Evolutionary conservation across 2,888 invertebrate species (phyloP).

Genomic region (Lasioglossum malachurum): DNA sequence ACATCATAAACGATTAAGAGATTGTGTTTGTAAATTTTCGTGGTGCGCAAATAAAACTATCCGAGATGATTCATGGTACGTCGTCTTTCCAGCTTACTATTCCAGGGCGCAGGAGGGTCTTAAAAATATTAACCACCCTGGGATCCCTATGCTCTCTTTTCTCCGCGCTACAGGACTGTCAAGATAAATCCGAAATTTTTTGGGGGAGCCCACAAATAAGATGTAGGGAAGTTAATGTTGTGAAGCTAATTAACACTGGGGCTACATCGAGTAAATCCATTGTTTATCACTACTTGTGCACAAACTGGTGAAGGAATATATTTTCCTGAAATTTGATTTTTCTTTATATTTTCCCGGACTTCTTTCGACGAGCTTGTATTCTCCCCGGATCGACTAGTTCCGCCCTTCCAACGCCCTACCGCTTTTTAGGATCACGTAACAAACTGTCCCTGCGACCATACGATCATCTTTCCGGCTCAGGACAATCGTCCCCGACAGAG

Average conservation of each 20-base stretch:
- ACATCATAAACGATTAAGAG: too few relatives aligned
- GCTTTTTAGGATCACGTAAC: slow-evolving; percentile 68
- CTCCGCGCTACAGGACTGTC: neutral
- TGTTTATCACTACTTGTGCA: neutral
- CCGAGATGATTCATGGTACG: slow-evolving; percentile 48
- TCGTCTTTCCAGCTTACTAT: slow-evolving; percentile 29
- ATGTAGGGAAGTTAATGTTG: neutral
- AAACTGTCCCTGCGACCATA: slow-evolving; percentile 74
- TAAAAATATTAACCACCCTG: slow-evolving; percentile 46
- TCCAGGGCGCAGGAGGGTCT: slow-evolving; percentile 26
- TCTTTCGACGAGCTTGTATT: neutral
- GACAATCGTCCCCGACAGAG: slow-evolving; percentile 70
- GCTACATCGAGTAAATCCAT: neutral
- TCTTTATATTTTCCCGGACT: neutral
- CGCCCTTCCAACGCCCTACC: slow-evolving; percentile 20
- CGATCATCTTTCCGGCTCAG: slow-evolving; percentile 78
- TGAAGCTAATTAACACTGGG: too few relatives aligned
- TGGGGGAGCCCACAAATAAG: neutral
- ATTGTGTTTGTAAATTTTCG: neutral
- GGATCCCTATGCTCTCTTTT: neutral
- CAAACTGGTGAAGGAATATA: neutral
- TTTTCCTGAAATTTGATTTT: neutral
- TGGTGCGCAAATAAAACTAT: slow-evolving; percentile 34
- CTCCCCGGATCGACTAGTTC: neutral
- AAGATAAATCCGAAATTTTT: neutral